Evolutionary conservation across 2,888 invertebrate genomes (phyloP).

Genomic region (Ectemnius lituratus): DNA sequence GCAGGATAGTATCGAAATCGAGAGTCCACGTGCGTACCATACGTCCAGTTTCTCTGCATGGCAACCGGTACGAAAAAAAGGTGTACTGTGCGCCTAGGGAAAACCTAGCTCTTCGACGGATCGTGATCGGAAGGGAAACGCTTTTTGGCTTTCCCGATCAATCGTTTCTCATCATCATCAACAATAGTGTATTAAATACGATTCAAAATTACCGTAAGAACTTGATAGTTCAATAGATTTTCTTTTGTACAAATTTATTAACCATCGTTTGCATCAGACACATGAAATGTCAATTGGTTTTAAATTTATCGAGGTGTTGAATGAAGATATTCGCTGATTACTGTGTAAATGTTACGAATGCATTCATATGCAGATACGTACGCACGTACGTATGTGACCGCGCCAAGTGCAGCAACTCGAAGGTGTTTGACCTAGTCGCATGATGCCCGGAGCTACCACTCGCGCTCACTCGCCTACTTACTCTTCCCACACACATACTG

Average conservation of each 20-base stretch:
- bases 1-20: slow-evolving; percentile 30
- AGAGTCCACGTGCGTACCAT: slow-evolving; percentile 24
- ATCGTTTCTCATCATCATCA: slow-evolving; percentile 15
- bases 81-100: slow-evolving; percentile 7
- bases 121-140: slow-evolving; percentile 31
- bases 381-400: slow-evolving; percentile 47
- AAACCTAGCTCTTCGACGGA: slow-evolving; percentile 18
- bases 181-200: too few species aligned
- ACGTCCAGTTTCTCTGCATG: too few species aligned
- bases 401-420: slow-evolving; percentile 44
- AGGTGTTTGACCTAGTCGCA: slow-evolving; percentile 62
- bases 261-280: too few species aligned
- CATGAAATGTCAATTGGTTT: too few species aligned
- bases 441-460: slow-evolving; percentile 24
- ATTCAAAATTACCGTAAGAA: too few species aligned
- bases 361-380: slow-evolving; percentile 27
- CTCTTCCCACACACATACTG: slow-evolving; percentile 44
- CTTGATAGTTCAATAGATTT: too few species aligned
- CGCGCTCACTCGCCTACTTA: slow-evolving; percentile 35
- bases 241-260: too few species aligned
- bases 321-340: too few species aligned
- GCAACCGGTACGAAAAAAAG: slow-evolving; percentile 14
- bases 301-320: too few species aligned
- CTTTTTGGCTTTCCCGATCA: slow-evolving; percentile 30
- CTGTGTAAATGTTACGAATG: too few species aligned